Evolutionary conservation across 2,888 invertebrate genomes (phyloP), one percentile per base, ranked within the genome.

Genomic region (Metacarcinus magister): DNA sequence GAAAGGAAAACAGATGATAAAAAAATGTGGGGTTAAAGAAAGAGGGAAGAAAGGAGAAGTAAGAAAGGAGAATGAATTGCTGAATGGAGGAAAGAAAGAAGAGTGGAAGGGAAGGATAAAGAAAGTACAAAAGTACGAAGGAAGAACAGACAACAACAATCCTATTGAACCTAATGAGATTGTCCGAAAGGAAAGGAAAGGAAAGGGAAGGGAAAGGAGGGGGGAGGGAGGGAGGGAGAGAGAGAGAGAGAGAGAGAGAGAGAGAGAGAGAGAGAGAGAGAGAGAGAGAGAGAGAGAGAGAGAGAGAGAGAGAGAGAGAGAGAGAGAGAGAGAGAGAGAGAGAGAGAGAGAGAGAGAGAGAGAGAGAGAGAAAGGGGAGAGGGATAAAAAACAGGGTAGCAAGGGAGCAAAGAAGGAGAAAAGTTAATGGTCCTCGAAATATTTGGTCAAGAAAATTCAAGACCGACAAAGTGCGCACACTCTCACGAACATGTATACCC

Each of bases 341-440:
- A 48, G 10, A 10, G 48, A 48, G 10, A 10, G 48, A 48, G 48
- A 10, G 48, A 48, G 10, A 10, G 48, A 48, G 10, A 10, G 48
- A 48, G 48, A 48, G 48, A 48, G 48, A 4, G 48, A 48, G 48
- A 7, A 46, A 46, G 10, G 5, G 5, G 46, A 46, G 46, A 10
- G 10, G 46, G 46, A 46, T 7, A 46, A 10, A 54, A 54, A 16
- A 54, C n/a, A n/a, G n/a, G n/a, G n/a, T n/a, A n/a, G n/a, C n/a
- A n/a, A n/a, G n/a, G n/a, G n/a, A n/a, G n/a, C n/a, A 54, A 54
- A 13, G 54, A 54, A 54, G 13, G 54, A 54, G 54, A 67, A 67
- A 67, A 67, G 67, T 67, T 67, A 67, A 67, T 67, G 67, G 67
- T 67, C 67, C 67, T 67, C 67, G 67, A 67, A 67, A 67, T 23